Evolutionary conservation across 2,797 vertebrate genomes (phyloP).

Genomic region (Heterohyrax brucei): DNA sequence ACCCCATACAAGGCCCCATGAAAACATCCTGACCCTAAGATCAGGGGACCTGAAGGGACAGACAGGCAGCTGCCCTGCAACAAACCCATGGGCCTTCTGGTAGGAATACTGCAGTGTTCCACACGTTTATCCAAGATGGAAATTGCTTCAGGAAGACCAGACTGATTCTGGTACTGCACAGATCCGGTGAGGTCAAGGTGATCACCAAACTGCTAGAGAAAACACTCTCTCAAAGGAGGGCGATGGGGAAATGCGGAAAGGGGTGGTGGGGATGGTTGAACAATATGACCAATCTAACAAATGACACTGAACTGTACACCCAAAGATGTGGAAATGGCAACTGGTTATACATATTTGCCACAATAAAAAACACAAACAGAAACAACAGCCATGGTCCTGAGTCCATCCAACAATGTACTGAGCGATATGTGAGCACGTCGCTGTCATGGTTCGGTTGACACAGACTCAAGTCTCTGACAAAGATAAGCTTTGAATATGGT

Average conservation of each 20-base stretch:
- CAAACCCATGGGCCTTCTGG: not conserved
- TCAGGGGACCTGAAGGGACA: not conserved
- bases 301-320: not conserved
- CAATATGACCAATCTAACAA: not conserved
- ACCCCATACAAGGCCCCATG: not conserved
- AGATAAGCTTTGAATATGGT: not conserved
- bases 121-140: not conserved
- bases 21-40: not conserved
- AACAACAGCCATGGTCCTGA: not conserved
- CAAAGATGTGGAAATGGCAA: not conserved
- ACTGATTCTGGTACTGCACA: not conserved
- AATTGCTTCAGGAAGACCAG: slow-evolving; percentile 13
- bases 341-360: not conserved
- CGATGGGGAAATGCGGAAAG: too few relatives aligned
- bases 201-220: not conserved
- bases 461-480: not conserved
- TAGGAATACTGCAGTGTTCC: not conserved
- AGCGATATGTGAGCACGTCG: accelerated
- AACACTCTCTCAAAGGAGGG: slow-evolving; percentile 32
- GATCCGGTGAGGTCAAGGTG: not conserved
- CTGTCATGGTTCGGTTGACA: too few relatives aligned
- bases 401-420: not conserved
- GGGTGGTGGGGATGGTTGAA: not conserved
- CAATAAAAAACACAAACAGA: not conserved
- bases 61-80: not conserved